A percentile compares a stretch with the other conserved stretches of the same genome.
Evolutionary conservation across 2,113 vertebrate species (phyloP).

Genomic region (Climacteris rufus): DNA sequence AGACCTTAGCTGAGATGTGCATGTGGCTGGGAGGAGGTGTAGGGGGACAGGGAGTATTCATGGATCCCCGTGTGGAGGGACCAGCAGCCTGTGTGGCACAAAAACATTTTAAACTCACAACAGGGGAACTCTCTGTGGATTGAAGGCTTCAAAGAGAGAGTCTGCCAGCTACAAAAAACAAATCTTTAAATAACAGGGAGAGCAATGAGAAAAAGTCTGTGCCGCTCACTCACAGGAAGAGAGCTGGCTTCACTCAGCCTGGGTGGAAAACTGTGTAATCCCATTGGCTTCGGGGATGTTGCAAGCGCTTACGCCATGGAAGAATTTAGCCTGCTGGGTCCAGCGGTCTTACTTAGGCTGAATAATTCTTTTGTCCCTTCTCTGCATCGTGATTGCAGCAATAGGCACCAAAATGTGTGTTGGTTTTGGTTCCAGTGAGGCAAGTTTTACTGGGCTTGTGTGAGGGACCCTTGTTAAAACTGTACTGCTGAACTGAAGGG

Average conservation of each 20-base stretch:
- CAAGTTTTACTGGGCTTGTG: neutral
- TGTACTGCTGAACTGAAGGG: neutral
- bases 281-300: rapidly evolving
- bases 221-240: rapidly evolving
- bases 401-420: neutral
- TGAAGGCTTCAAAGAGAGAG: neutral
- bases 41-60: neutral
- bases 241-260: neutral
- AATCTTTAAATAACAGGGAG: neutral
- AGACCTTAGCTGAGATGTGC: neutral
- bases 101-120: neutral
- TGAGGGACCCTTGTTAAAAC: conserved; percentile 1
- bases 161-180: neutral
- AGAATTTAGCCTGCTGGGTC: neutral
- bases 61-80: rapidly evolving
- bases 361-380: conserved; percentile 19
- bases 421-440: neutral
- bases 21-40: neutral
- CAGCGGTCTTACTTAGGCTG: neutral
- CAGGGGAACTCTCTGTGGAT: neutral
- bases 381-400: neutral
- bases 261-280: neutral
- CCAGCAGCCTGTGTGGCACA: neutral
- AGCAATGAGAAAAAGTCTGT: neutral
- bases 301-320: neutral